These are phyloP conservation scores for Harpalus rufipes DNA, from an alignment of 2,888 invertebrate species.

Conservation along the genomic window DNA sequence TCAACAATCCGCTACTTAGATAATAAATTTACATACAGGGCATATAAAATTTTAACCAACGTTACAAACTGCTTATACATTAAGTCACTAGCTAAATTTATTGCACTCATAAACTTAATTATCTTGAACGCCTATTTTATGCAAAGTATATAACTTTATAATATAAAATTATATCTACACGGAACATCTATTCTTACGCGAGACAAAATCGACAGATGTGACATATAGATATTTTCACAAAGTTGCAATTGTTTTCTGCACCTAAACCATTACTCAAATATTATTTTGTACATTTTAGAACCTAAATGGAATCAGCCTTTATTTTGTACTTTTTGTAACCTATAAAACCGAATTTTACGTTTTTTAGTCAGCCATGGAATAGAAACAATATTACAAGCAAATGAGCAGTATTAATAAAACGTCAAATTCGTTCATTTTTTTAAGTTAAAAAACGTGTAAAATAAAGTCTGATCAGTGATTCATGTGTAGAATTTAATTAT, in stretches of 20 bases:
- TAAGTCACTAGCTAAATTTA: constrained; percentile 52
- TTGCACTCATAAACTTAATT: constrained; percentile 48
- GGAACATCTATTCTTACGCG: background rate
- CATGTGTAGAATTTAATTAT: no score
- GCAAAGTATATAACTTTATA: constrained; percentile 39
- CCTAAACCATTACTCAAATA: no score
- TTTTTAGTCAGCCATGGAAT: no score
- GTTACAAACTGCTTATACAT: constrained; percentile 40
- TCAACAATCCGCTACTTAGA: constrained; percentile 48
- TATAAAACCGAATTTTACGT: no score
- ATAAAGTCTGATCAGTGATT: no score
- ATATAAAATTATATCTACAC: constrained; percentile 19
- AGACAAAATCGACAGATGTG: background rate
- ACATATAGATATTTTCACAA: background rate
- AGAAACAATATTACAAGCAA: no score
- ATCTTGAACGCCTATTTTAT: constrained; percentile 38
- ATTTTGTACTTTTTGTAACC: no score
- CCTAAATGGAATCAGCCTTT: no score
- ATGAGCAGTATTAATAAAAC: no score
- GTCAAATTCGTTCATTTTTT: no score
- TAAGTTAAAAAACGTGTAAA: no score
- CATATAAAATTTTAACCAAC: constrained; percentile 54
- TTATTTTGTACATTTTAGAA: no score
- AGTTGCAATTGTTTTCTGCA: background rate
- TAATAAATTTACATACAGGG: constrained; percentile 48